These are phyloP conservation scores for Sarcophaga subvicina DNA, from an alignment of 2,888 invertebrate species.

Conservation along the genomic window DNA sequence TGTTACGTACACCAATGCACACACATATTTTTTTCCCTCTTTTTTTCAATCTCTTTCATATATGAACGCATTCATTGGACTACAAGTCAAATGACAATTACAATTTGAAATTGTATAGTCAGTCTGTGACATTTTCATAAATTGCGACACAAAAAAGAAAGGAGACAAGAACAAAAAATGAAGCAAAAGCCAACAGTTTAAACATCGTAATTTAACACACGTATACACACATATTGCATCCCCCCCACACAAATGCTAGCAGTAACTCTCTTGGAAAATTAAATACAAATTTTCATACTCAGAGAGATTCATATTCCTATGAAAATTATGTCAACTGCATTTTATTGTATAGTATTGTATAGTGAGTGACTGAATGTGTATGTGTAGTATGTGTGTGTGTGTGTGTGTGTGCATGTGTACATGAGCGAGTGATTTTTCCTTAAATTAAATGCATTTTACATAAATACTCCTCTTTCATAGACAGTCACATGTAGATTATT, in stretches of 20 bases:
- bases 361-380: slow-evolving; percentile 31
- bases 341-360: background rate
- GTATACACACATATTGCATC: background rate
- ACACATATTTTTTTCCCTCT: background rate
- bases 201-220: background rate
- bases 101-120: slow-evolving; percentile 54
- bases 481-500: slow-evolving; percentile 52
- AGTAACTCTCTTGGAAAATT: slow-evolving; percentile 51
- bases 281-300: slow-evolving; percentile 53
- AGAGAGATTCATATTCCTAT: slow-evolving; percentile 34
- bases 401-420: background rate
- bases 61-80: background rate
- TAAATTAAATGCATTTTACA: slow-evolving; percentile 64
- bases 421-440: background rate
- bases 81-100: slow-evolving; percentile 53
- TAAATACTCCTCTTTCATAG: slow-evolving; percentile 18
- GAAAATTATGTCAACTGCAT: slow-evolving; percentile 61
- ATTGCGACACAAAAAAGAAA: slow-evolving; percentile 31
- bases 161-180: background rate
- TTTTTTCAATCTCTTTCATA: background rate
- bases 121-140: slow-evolving; percentile 58
- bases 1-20: no score
- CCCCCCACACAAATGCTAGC: slow-evolving; percentile 28
- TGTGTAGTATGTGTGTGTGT: background rate
- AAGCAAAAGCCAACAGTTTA: slow-evolving; percentile 35